Conservation (phyloP, 2,888 invertebrate species). For the Harpalus rubripes region DNA sequence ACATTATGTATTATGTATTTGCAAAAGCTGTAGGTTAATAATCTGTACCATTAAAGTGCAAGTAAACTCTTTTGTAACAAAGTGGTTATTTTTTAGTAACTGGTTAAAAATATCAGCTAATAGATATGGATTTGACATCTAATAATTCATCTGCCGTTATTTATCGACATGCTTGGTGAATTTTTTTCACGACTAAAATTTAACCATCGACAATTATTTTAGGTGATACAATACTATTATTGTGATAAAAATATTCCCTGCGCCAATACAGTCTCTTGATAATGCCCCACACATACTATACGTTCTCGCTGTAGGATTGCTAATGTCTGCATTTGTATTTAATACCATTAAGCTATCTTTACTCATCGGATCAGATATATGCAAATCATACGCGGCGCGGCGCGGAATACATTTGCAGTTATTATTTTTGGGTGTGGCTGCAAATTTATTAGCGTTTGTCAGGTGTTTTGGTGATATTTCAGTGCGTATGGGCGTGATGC, state of each 20-base stretch:
- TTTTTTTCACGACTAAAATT: too few species aligned
- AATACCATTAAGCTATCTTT: conserved; percentile 52
- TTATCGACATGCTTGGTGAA: too few species aligned
- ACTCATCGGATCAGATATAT: conserved; percentile 49
- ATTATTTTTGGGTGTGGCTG: conserved; percentile 55
- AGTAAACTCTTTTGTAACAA: too few species aligned
- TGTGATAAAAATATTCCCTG: neutral
- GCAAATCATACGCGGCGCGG: neutral
- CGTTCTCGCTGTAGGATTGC: neutral
- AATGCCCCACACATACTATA: neutral
- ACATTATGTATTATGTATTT: too few species aligned
- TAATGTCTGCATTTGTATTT: conserved; percentile 46
- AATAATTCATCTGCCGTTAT: too few species aligned
- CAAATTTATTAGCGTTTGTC: conserved; percentile 26
- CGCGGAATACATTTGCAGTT: conserved; percentile 57
- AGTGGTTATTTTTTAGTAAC: too few species aligned
- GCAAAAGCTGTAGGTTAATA: too few species aligned
- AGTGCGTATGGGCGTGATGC: conserved; percentile 33
- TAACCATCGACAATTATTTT: too few species aligned
- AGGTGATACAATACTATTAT: too few species aligned
- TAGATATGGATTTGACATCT: too few species aligned
- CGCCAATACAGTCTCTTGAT: neutral
- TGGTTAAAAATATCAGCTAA: too few species aligned
- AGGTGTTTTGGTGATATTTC: conserved; percentile 50
- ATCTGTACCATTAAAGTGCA: too few species aligned